Evolutionary conservation across 2,797 vertebrate genomes (phyloP).

Genomic region (Ateles fusciceps): DNA sequence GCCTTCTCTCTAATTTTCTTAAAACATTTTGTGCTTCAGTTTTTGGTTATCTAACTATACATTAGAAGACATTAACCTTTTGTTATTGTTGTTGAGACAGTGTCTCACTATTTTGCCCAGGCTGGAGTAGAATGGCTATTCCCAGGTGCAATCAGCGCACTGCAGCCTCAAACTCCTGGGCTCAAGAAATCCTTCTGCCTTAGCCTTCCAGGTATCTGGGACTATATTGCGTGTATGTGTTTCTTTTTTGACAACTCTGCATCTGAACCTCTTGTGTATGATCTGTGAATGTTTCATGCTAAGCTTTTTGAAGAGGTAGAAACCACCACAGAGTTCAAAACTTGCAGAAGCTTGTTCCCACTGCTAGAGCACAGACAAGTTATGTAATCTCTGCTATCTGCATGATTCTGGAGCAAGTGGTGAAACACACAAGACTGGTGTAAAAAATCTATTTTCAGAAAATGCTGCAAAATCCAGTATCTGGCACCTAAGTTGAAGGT

Average conservation of each 20-base stretch:
- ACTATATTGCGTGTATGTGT: not conserved
- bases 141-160: not conserved
- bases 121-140: not conserved
- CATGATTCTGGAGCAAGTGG: not conserved
- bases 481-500: not conserved
- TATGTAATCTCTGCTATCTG: no score
- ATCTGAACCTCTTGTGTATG: not conserved
- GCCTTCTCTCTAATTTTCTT: not conserved
- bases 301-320: not conserved
- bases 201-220: not conserved
- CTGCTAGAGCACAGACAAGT: not conserved
- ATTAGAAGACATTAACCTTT: not conserved
- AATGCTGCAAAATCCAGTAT: not conserved
- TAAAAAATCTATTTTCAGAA: not conserved
- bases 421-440: not conserved
- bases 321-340: not conserved
- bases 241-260: not conserved
- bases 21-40: not conserved
- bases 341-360: not conserved
- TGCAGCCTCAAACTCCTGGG: not conserved
- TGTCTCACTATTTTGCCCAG: not conserved
- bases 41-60: not conserved
- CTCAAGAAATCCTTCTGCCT: not conserved
- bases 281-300: not conserved
- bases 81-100: not conserved